Conservation (phyloP, 2,113 vertebrate species). For the Oncorhynchus kisutch region DNA sequence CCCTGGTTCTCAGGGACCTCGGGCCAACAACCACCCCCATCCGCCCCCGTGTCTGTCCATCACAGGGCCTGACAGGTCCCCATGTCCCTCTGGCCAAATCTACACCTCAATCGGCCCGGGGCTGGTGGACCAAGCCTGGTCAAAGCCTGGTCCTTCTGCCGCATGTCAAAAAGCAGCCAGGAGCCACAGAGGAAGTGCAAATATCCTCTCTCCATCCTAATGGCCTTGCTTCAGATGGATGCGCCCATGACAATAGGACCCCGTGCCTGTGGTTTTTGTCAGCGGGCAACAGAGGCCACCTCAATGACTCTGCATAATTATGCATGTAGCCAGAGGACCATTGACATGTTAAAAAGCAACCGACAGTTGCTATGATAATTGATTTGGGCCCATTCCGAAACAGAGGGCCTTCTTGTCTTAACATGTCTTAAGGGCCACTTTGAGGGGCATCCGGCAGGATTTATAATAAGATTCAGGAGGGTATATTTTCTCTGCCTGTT, state of each 20-base stretch:
- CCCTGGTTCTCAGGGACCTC: conserved; percentile 42
- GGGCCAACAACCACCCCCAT: conserved; percentile 52
- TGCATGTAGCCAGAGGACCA: conserved; percentile 73
- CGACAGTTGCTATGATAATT: conserved; percentile 71
- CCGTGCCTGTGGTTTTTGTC: conserved; percentile 73
- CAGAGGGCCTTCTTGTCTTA: conserved; percentile 63
- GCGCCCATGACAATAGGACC: conserved; percentile 77
- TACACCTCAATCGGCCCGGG: conserved; percentile 72
- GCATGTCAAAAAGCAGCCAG: conserved; percentile 77
- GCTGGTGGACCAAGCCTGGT: conserved; percentile 50
- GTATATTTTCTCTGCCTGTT: conserved; percentile 58
- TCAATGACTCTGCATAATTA: conserved; percentile 77
- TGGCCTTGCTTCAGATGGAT: conserved; percentile 81
- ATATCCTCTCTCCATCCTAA: conserved; percentile 71
- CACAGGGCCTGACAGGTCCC: conserved; percentile 69
- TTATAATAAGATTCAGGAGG: conserved; percentile 65
- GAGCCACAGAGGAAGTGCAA: conserved; percentile 80
- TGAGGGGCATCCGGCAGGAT: conserved; percentile 52
- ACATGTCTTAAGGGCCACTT: conserved; percentile 62
- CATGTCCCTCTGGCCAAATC: conserved; percentile 59
- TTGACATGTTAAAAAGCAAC: conserved; percentile 76
- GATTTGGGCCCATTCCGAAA: conserved; percentile 68
- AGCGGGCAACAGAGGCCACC: conserved; percentile 66
- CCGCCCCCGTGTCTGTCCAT: conserved; percentile 55
- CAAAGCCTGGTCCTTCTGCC: conserved; percentile 68